Base-by-base conservation (phyloP, 2,888 invertebrate genomes). In the Drosophila flavopinicola region DNA sequence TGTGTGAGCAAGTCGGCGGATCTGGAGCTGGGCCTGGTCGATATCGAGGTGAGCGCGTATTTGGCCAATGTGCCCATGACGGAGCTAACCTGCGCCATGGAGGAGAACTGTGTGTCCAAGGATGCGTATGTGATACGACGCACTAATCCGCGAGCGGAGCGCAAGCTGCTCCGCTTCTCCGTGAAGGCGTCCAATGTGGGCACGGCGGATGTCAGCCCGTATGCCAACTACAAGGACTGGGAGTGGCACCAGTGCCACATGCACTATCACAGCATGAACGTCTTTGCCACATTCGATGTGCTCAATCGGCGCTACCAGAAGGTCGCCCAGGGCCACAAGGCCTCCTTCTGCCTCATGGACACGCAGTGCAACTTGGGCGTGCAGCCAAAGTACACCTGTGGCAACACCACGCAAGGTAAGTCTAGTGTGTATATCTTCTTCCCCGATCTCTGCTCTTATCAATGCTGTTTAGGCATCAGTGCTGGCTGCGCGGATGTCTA, bases 291-390 rank as follows among this genome's bases (percentile, higher is more conserved):
- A 3, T 89, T 89, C 38, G 88, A 89, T 57, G 80, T 89, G 5
- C 88, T 88, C 37, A 65, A 87, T 63, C 47, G 60, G n/a, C 58
- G 51, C 0, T 88, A 89, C 30, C 24, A 51, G 15, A 89, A 88
- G 37, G 67, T 89, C 10, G 89, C 89, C 3, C 77, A 89, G 45
- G 89, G 89, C 0, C 89, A 89, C 41, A 89, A 89, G 60, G 89
- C 89, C 0, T 89, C 89, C 6, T 89, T 89, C 51, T 89, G 89
- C 37, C 63, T 89, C 0, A 86, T 86, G 88, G 89, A 89, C 54
- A 57, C 82, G 0, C 60, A 61, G 1, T 89, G 89, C 57, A 67
- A 42, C 11, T 39, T 72, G 5, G 89, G 89, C 10, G 64, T 85
- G 1, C 30, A 5, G 0, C 59, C 61, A 0, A 80, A 72, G 37